Evolutionary conservation across 2,888 invertebrate species (phyloP).

Genomic region (Pogonocherus hispidulus): DNA sequence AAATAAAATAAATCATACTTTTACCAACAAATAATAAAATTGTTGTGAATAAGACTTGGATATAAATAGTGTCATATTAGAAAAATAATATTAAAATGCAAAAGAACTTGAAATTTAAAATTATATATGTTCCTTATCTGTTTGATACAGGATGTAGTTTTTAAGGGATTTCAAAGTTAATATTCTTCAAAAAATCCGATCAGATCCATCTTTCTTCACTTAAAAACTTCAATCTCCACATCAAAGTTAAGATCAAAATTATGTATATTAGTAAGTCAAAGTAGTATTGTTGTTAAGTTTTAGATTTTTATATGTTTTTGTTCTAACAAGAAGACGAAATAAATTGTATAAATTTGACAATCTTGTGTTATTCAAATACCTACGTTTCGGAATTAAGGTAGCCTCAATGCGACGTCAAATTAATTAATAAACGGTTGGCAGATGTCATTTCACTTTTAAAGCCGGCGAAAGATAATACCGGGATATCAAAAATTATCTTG

Average conservation of each 20-base stretch:
- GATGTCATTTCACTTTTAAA: too few species aligned
- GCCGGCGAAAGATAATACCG: too few species aligned
- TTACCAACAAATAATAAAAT: background rate
- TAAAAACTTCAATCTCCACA: too few species aligned
- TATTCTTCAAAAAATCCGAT: too few species aligned
- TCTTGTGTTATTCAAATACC: background rate
- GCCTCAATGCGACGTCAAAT: too few species aligned
- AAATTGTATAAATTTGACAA: slow-evolving; percentile 8
- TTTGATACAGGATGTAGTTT: background rate
- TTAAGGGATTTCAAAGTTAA: background rate
- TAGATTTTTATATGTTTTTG: slow-evolving; percentile 23
- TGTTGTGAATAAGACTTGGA: background rate
- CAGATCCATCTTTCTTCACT: too few species aligned
- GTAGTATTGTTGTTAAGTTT: slow-evolving; percentile 17
- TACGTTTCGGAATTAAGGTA: too few species aligned
- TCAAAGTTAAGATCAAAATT: too few species aligned
- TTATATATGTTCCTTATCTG: background rate
- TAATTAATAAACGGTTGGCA: too few species aligned
- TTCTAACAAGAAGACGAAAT: slow-evolving; percentile 10
- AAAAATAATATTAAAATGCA: background rate
- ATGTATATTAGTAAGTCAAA: too few species aligned
- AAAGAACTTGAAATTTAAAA: background rate
- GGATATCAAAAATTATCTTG: too few species aligned
- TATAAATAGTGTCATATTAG: background rate
- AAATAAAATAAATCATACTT: background rate